Evolutionary conservation across 92 coral and sea anemone species (phyloP).

Genomic region (Actinostola sp.): DNA sequence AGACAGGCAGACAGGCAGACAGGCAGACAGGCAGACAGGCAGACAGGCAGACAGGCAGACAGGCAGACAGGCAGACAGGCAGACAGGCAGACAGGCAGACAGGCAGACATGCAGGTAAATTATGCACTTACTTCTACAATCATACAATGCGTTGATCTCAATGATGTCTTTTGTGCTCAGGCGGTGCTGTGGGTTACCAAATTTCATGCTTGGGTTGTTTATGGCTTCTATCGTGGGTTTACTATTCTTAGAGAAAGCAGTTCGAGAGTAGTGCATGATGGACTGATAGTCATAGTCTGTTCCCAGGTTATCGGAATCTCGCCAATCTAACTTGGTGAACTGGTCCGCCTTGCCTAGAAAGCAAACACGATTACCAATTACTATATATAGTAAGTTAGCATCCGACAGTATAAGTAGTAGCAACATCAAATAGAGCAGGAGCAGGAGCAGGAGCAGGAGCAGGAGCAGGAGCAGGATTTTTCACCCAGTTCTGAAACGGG

Average conservation of each 20-base stretch:
- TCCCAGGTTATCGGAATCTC: conserved; percentile 67
- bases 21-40: neutral
- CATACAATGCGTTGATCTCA: conserved; percentile 82
- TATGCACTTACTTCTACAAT: conserved; percentile 68
- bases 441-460: too few relatives aligned
- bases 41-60: neutral
- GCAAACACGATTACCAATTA: neutral
- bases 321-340: conserved; percentile 61
- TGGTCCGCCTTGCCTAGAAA: conserved; percentile 49
- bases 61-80: neutral
- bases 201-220: conserved; percentile 40
- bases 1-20: neutral
- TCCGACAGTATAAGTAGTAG: neutral
- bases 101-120: neutral
- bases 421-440: neutral
- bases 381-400: neutral
- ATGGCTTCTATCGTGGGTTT: conserved; percentile 69
- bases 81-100: neutral
- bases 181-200: conserved; percentile 32
- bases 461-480: too few relatives aligned
- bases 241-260: conserved; percentile 58
- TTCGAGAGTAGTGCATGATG: conserved; percentile 76
- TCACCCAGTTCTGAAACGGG: too few relatives aligned
- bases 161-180: conserved; percentile 70
- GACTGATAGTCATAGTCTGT: conserved; percentile 74